Percentiles rank a stretch among this genome's conserved stretches.
These are phyloP conservation scores for Vidua chalybeata DNA, from an alignment of 2,113 vertebrate genomes.

Conservation along the genomic window DNA sequence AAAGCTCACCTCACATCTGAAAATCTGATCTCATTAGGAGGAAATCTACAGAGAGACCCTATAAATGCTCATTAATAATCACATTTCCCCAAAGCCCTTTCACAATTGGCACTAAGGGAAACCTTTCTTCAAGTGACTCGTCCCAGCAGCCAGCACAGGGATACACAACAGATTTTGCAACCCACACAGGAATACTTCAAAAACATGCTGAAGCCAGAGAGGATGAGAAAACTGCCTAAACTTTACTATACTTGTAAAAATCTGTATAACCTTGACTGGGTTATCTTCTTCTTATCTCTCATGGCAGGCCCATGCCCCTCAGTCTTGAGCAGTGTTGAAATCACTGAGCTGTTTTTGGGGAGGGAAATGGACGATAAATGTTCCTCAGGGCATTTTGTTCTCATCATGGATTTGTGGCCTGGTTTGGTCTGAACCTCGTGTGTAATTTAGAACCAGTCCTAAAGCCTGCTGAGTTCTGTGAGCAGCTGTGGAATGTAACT, in stretches of 20 bases:
- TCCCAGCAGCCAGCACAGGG: background rate
- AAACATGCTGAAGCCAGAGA: background rate
- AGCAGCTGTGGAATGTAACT: background rate
- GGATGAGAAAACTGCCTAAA: background rate
- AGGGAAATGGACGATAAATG: fast-evolving
- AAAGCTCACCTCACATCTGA: slow-evolving; percentile 4
- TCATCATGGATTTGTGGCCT: background rate
- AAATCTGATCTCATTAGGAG: background rate
- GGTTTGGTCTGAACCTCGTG: background rate
- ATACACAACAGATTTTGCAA: background rate
- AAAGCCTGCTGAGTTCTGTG: background rate
- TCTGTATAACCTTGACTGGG: background rate
- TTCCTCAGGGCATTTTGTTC: background rate
- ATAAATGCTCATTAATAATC: background rate
- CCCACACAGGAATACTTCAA: background rate
- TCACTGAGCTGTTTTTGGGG: background rate
- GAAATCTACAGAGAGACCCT: background rate
- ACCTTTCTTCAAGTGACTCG: background rate
- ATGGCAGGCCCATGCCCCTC: background rate
- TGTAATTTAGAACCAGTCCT: background rate
- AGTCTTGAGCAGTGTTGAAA: background rate
- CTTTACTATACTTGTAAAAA: background rate
- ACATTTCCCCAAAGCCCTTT: background rate
- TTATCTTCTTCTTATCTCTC: background rate
- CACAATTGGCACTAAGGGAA: background rate